Evolutionary conservation across 2,113 vertebrate species (phyloP), one percentile per base, ranked within the genome.

Genomic region (Chauna torquata): DNA sequence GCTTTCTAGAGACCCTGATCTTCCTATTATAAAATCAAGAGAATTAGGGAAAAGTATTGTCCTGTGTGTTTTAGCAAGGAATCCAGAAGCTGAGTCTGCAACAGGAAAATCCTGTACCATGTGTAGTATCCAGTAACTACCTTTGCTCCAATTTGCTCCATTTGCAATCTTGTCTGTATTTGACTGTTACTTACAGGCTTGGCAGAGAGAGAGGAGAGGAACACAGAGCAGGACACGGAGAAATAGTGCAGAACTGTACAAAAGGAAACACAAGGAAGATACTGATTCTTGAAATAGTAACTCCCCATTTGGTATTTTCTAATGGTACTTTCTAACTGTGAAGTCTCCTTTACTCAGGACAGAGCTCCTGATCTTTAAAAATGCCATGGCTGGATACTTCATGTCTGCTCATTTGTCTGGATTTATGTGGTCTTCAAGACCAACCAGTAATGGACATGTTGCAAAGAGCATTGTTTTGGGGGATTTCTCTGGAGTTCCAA

Each of bases 311-410:
- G 4, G 9, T 58, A 68, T 64, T 52, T 79, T 36, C 11, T 79
- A 1, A 0, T 3, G 44, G 11, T 88, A 28, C 40, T n/a, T n/a
- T n/a, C n/a, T n/a, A 82, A 20, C 14, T n/a, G 7, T 8, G 30
- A 88, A 61, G 1, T 52, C 3, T 0, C 0, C 32, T 68, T 72
- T 76, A 7, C 32, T 76, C 7, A 49, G 23, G 32, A 72, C 2
- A 47, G 23, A 54, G 24, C 10, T 71, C 10, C 28, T 32, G 25
- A 61, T 6, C 14, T 94, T 82, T 70, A 62, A 68, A 85, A 89
- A 3, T 30, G 2, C 12, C 10, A 10, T 4, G 15, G 13, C 16
- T 20, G 65, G 15, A 47, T 88, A 22, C 3, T 79, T 86, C 27
- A 16, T 9, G 6, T 77, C 40, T 77, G 17, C n/a, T 24, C 3